Conservation (phyloP, 2,888 invertebrate species). For the Eupeodes latifasciatus region DNA sequence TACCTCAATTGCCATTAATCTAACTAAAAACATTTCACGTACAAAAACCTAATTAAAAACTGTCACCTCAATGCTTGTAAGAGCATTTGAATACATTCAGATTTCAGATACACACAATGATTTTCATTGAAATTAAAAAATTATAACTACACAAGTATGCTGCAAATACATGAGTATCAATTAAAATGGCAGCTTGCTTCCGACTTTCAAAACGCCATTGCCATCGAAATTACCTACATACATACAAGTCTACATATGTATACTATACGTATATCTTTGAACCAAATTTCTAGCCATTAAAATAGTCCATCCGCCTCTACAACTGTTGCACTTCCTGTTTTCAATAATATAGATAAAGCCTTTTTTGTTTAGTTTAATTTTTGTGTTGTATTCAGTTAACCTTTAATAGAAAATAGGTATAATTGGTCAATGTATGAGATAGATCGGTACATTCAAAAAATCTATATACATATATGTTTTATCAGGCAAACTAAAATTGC, state of each 20-base stretch:
- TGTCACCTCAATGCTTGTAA: slow-evolving; percentile 1
- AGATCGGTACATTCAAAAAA: not conserved
- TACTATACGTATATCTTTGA: not conserved
- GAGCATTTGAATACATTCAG: not conserved
- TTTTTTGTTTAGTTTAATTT: not conserved
- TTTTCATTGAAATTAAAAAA: slow-evolving; percentile 27
- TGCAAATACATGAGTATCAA: slow-evolving; percentile 30
- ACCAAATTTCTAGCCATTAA: not conserved
- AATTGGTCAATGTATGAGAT: not conserved
- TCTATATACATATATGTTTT: not conserved
- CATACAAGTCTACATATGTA: too few relatives aligned
- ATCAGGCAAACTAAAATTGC: not conserved
- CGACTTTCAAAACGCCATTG: not conserved
- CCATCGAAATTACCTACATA: too few relatives aligned
- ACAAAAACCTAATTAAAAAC: slow-evolving; percentile 18
- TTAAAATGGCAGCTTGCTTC: slow-evolving; percentile 49
- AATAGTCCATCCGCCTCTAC: not conserved
- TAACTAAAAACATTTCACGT: not conserved
- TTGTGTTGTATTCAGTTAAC: not conserved
- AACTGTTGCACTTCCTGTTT: slow-evolving; percentile 2
- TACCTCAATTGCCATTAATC: not conserved
- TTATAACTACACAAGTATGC: not conserved
- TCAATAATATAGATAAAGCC: not conserved
- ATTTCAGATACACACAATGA: not conserved
- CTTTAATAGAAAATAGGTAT: slow-evolving; percentile 1